Conservation (phyloP, 92 coral and sea anemone genomes). For the Siderastrea siderea region DNA sequence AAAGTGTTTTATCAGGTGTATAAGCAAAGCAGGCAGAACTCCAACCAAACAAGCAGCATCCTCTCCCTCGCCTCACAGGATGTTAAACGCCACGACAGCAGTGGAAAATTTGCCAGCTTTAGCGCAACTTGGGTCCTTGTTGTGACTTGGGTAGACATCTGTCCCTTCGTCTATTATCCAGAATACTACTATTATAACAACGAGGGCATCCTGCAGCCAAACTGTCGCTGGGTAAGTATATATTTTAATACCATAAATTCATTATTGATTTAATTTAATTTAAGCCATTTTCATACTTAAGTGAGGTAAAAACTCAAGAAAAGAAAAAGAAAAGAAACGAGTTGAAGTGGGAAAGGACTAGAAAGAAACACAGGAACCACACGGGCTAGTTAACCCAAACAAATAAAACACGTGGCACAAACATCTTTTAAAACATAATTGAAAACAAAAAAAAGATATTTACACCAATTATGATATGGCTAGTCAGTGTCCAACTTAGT, state of each 20-base stretch:
- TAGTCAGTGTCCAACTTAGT: too few species aligned
- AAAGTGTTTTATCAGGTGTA: slow-evolving; percentile 32
- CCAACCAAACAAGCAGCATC: not conserved
- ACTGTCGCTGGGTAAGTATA: slow-evolving; percentile 4
- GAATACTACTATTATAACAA: not conserved
- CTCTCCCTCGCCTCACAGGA: slow-evolving; percentile 23
- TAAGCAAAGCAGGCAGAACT: not conserved
- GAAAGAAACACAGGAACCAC: too few species aligned
- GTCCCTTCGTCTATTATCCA: slow-evolving; percentile 1
- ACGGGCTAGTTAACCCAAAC: too few species aligned
- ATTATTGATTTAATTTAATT: too few species aligned
- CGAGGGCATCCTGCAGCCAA: not conserved
- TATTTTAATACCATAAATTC: not conserved
- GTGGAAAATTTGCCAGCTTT: slow-evolving; percentile 10
- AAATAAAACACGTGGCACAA: too few species aligned
- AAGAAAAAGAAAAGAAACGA: too few species aligned
- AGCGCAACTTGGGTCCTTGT: slow-evolving; percentile 62
- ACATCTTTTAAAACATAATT: too few species aligned
- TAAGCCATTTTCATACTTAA: too few species aligned
- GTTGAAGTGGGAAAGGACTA: too few species aligned
- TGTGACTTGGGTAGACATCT: slow-evolving; percentile 51
- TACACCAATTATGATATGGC: too few species aligned
- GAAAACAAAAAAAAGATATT: too few species aligned
- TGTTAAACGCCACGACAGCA: not conserved
- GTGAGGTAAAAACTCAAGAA: not conserved